Base-by-base conservation (phyloP, 2,113 vertebrate species). In the Periophthalmodon schlosseri region DNA sequence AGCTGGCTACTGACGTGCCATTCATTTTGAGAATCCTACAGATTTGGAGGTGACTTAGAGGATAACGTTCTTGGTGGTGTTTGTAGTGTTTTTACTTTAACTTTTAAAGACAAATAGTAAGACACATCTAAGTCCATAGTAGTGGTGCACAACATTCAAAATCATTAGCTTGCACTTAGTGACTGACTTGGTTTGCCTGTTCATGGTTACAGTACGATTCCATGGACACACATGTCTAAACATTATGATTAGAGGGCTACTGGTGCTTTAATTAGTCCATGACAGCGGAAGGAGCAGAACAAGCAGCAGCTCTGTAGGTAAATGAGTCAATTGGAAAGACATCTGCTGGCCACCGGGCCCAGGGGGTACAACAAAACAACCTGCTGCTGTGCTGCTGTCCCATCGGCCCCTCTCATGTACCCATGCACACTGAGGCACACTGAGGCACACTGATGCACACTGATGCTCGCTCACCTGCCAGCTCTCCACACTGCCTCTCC, bases 261-360 rank as follows among this genome's bases (percentile, higher is more conserved):
- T 65, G 71, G 58, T 77, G 36, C 82, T 57, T 79, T 89, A 93
- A 95, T 94, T 90, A 93, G 79, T 70, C 86, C 79, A 91, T 91
- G 88, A 90, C 49, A 73, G 81, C 81, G 81, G 83, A 86, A 81
- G 87, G 75, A 65, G 63, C 63, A 65, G 86, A 90, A 88, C 68
- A 74, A 76, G 73, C 82, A 86, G 74, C 88, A 90, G 91, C 81
- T 91, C 90, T 89, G 90, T 91, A 84, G 89, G 87, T 93, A 93
- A 93, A 93, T 87, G 81, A 92, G 92, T 90, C 88, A 92, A 92
- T 93, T 91, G 91, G 79, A 88, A 80, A 87, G 78, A 89, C 87
- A 92, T 93, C 90, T 93, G 93, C 89, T 83, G 87, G 87, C 80
- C 66, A 76, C 77, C 47, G 78, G 72, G 86, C 86, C 74, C 33